These are phyloP conservation scores for Calosoma granatense DNA, from an alignment of 1,140 invertebrate genomes.

Conservation along the genomic window DNA sequence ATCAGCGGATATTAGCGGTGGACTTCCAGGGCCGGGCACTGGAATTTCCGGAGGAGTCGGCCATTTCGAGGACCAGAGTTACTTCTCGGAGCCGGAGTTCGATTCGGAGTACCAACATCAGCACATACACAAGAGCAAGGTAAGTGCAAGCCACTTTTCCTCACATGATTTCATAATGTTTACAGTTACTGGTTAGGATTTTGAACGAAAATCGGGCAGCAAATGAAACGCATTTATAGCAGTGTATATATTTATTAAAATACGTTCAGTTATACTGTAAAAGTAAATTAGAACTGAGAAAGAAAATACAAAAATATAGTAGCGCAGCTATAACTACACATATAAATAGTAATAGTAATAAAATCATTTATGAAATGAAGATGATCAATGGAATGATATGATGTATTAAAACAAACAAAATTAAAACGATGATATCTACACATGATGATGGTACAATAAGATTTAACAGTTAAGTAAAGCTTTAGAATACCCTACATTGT, in stretches of 20 bases:
- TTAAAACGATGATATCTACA: background rate
- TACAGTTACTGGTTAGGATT: background rate
- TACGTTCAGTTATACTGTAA: constrained; percentile 2
- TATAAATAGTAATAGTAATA: background rate
- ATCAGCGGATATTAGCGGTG: constrained; percentile 59
- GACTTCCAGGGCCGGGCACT: constrained; percentile 36
- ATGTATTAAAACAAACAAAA: constrained; percentile 3
- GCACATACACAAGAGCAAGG: constrained; percentile 88
- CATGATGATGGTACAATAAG: background rate
- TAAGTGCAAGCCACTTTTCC: constrained; percentile 68
- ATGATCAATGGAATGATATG: background rate
- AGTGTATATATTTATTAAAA: constrained; percentile 1
- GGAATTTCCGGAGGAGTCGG: constrained; percentile 36
- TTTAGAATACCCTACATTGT: constrained; percentile 60
- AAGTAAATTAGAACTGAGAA: background rate
- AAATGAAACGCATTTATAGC: background rate
- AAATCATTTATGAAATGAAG: constrained; percentile 6
- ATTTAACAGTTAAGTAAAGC: background rate
- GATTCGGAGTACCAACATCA: constrained; percentile 89
- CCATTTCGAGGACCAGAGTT: constrained; percentile 67
- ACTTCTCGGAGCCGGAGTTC: constrained; percentile 89
- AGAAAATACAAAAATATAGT: background rate
- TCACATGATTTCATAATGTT: background rate
- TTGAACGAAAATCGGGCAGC: background rate
- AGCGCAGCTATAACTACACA: background rate